Evolutionary conservation across 2,888 invertebrate species (phyloP).

Genomic region (Phengaris alcon): DNA sequence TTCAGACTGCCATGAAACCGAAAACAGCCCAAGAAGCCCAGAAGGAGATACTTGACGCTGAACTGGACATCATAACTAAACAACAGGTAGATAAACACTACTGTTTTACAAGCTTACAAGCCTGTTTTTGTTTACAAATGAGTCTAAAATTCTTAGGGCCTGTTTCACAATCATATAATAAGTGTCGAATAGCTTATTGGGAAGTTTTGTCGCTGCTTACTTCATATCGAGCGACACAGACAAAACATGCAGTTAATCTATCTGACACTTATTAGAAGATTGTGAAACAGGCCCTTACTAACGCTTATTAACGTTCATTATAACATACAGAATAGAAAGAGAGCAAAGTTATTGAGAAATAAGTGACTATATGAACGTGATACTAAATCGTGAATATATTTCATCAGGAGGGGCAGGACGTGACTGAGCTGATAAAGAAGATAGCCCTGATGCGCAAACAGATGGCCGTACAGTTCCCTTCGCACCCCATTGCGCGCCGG

Average conservation of each 20-base stretch:
- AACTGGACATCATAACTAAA: slow-evolving; percentile 93
- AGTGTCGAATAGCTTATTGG: too few relatives aligned
- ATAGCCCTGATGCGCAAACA: slow-evolving; percentile 85
- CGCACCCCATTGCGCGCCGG: slow-evolving; percentile 52
- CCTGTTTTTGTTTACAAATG: too few relatives aligned
- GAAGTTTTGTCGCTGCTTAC: too few relatives aligned
- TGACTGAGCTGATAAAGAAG: slow-evolving; percentile 87
- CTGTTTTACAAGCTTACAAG: too few relatives aligned
- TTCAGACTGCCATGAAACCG: slow-evolving; percentile 65
- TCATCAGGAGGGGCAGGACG: slow-evolving; percentile 88
- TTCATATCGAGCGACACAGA: too few relatives aligned
- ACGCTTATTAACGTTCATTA: too few relatives aligned
- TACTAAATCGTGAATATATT: neutral
- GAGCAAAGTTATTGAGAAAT: neutral
- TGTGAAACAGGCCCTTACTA: too few relatives aligned
- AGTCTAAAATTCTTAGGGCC: too few relatives aligned
- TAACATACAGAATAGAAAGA: neutral
- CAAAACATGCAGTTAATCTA: too few relatives aligned
- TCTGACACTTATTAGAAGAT: too few relatives aligned
- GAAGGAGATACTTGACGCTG: slow-evolving; percentile 93
- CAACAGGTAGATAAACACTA: slow-evolving; percentile 79
- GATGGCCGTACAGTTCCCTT: slow-evolving; percentile 65
- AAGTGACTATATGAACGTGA: neutral
- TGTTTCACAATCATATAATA: too few relatives aligned
- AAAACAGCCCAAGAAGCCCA: slow-evolving; percentile 90